A percentile compares a stretch with the other conserved stretches of the same genome.
phyloP scores from a whole-genome alignment of 2,888 invertebrate species.

The Theodoxus fluviatilis region DNA sequence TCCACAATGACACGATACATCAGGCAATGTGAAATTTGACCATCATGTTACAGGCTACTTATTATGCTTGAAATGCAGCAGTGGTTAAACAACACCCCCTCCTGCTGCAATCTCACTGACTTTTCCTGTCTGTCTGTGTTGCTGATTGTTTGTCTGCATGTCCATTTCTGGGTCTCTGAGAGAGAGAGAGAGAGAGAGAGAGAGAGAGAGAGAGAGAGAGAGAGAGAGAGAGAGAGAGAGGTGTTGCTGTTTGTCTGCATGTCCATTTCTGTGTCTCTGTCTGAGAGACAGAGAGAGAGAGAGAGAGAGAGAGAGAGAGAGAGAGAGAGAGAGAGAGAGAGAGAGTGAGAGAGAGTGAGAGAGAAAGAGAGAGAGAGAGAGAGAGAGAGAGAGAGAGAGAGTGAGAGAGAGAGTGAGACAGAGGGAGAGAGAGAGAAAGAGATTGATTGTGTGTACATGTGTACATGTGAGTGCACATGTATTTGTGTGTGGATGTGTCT shows the following conservation, averaged over 20 bases:
- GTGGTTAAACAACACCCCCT: background rate
- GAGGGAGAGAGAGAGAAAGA: background rate
- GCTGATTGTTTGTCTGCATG: slow-evolving; percentile 16
- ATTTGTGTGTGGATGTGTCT: too few relatives aligned
- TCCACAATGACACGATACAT: too few relatives aligned
- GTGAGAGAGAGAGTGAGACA: background rate
- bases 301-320: slow-evolving; percentile 10
- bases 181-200: slow-evolving; percentile 8
- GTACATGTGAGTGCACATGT: too few relatives aligned
- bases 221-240: slow-evolving; percentile 13
- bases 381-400: slow-evolving; percentile 6
- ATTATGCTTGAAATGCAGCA: background rate
- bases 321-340: background rate
- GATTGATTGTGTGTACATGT: background rate
- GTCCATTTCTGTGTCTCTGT: slow-evolving; percentile 4
- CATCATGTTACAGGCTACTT: too few relatives aligned
- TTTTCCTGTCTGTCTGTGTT: background rate
- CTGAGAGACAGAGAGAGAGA: slow-evolving; percentile 19
- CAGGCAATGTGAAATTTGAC: too few relatives aligned
- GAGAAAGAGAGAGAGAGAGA: background rate
- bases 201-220: slow-evolving; percentile 21
- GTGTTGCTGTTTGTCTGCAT: background rate
- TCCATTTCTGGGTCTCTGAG: background rate
- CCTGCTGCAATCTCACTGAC: background rate
- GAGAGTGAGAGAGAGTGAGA: background rate